Conservation (phyloP, 2,888 invertebrate species). For the Petrolisthes cinctipes region DNA sequence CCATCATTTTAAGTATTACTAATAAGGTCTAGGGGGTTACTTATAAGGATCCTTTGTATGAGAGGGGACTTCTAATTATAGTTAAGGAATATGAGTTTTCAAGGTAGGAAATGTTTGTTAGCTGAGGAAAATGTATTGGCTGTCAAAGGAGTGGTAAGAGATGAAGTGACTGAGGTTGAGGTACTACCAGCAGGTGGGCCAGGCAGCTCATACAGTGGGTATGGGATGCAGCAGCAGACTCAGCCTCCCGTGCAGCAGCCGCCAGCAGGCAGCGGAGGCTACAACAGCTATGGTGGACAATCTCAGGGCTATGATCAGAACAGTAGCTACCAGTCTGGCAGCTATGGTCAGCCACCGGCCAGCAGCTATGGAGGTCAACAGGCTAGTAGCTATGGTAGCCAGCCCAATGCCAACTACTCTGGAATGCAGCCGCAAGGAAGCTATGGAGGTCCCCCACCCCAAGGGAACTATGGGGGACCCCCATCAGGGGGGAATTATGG, state of each 20-base stretch:
- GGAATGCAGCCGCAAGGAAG: constrained; percentile 47
- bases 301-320: constrained; percentile 58
- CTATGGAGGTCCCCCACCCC: constrained; percentile 58
- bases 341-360: constrained; percentile 54
- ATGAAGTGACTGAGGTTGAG: constrained; percentile 48
- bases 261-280: constrained; percentile 48
- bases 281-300: constrained; percentile 51
- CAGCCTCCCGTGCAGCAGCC: constrained; percentile 38
- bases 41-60: no score
- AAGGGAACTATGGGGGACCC: constrained; percentile 45
- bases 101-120: constrained; percentile 12
- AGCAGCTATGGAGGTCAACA: constrained; percentile 52
- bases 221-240: constrained; percentile 53
- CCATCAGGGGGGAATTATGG: constrained; percentile 53
- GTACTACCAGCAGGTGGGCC: constrained; percentile 58
- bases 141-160: not conserved
- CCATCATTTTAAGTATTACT: no score
- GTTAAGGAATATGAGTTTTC: constrained; percentile 10
- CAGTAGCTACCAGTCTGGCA: constrained; percentile 57
- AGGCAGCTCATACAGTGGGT: constrained; percentile 56
- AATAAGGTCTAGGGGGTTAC: no score
- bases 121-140: constrained; percentile 7
- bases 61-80: not conserved
- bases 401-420: constrained; percentile 54
- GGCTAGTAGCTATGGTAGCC: constrained; percentile 54